These are phyloP conservation scores for Nyctereutes procyonoides DNA, from an alignment of 2,113 vertebrate genomes.

Conservation along the genomic window DNA sequence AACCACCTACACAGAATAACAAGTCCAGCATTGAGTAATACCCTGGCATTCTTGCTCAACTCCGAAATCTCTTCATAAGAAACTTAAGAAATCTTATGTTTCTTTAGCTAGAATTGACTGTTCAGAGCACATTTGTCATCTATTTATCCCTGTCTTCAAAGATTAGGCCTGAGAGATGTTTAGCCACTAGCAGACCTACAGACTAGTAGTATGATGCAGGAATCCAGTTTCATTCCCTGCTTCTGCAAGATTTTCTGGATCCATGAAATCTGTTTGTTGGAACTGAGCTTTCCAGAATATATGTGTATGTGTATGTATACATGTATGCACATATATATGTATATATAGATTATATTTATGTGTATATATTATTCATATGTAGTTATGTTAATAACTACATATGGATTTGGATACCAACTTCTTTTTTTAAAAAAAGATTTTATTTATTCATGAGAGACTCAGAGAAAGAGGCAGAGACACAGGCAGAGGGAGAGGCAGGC, in stretches of 20 bases:
- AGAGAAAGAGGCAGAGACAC: no score
- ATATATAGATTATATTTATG: background rate
- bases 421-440: background rate
- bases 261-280: background rate
- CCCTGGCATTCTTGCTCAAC: background rate
- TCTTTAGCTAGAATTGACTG: background rate
- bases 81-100: background rate
- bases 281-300: background rate
- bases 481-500: no score
- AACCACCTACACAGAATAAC: background rate
- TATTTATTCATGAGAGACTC: no score
- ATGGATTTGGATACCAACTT: background rate
- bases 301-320: background rate
- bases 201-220: background rate
- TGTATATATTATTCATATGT: background rate
- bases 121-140: background rate
- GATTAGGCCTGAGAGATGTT: background rate
- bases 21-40: background rate
- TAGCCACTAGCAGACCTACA: background rate
- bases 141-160: background rate
- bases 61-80: background rate
- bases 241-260: background rate
- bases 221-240: background rate
- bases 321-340: background rate
- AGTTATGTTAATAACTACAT: background rate